These are phyloP conservation scores for Catocala nupta DNA, from an alignment of 2,888 invertebrate species.

Conservation along the genomic window DNA sequence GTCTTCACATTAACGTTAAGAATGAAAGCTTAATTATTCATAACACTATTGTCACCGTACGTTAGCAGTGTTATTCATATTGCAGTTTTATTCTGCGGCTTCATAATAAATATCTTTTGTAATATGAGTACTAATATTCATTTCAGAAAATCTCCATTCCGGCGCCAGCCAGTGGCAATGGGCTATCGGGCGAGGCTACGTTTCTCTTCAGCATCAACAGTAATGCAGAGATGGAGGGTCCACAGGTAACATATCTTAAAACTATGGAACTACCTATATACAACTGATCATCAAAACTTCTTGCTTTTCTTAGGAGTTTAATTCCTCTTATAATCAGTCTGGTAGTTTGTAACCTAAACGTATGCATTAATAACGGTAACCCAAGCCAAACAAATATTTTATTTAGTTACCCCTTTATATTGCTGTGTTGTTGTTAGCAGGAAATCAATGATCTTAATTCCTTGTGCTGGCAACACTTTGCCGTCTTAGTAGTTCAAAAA, in stretches of 20 bases:
- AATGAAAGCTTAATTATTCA: constrained; percentile 12
- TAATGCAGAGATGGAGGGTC: constrained; percentile 93
- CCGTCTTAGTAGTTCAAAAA: too few species aligned
- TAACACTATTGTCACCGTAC: neutral
- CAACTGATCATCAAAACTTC: too few species aligned
- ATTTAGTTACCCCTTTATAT: too few species aligned
- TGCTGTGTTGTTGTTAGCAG: too few species aligned
- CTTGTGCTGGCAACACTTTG: too few species aligned
- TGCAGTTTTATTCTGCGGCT: neutral
- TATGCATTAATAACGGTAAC: too few species aligned
- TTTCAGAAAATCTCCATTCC: constrained; percentile 93
- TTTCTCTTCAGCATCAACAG: constrained; percentile 94
- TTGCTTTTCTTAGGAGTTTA: too few species aligned
- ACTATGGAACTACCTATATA: neutral
- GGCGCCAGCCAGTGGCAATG: constrained; percentile 87
- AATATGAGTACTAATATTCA: constrained; percentile 51
- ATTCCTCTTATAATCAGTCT: too few species aligned
- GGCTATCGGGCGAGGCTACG: constrained; percentile 82
- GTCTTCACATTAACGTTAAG: constrained; percentile 12
- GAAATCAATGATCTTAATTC: too few species aligned
- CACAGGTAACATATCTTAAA: constrained; percentile 82
- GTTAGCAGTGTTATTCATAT: neutral
- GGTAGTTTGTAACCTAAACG: too few species aligned
- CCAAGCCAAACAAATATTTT: too few species aligned
- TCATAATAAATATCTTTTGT: neutral